These are phyloP conservation scores for Callopanchax toddi DNA, from an alignment of 2,113 vertebrate genomes.

Conservation along the genomic window DNA sequence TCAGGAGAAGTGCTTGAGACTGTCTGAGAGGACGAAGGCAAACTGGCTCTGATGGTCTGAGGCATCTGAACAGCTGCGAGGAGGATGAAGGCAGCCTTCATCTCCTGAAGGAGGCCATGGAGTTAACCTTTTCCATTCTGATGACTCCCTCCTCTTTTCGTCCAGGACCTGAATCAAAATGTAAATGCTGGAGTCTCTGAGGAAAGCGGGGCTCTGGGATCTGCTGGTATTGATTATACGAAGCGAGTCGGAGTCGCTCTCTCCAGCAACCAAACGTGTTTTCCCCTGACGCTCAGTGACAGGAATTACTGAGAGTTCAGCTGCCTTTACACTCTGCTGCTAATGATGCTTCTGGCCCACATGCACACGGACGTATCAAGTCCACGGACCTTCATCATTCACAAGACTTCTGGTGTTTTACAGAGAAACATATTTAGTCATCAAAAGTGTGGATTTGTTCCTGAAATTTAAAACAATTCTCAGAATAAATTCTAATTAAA, in stretches of 20 bases:
- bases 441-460: too few relatives aligned
- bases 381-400: slow-evolving; percentile 13
- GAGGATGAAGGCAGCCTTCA: slow-evolving; percentile 34
- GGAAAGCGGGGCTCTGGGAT: slow-evolving; percentile 30
- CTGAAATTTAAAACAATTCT: too few relatives aligned
- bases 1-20: slow-evolving; percentile 98
- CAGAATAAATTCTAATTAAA: too few relatives aligned
- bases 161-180: slow-evolving; percentile 64
- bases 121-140: slow-evolving; percentile 56
- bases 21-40: slow-evolving; percentile 84
- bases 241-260: slow-evolving; percentile 55
- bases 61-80: slow-evolving; percentile 70
- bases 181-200: slow-evolving; percentile 58
- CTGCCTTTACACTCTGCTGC: slow-evolving; percentile 30
- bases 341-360: slow-evolving; percentile 46
- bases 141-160: slow-evolving; percentile 33
- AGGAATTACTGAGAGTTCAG: slow-evolving; percentile 70
- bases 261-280: slow-evolving; percentile 48
- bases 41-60: slow-evolving; percentile 86
- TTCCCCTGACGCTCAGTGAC: slow-evolving; percentile 50
- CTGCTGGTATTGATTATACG: slow-evolving; percentile 58
- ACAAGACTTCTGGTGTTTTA: neutral
- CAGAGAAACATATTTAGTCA: neutral
- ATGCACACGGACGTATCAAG: neutral
- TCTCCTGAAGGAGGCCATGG: slow-evolving; percentile 43